Conservation (phyloP, 2,888 invertebrate genomes). For the Xestia rhomboidea region DNA sequence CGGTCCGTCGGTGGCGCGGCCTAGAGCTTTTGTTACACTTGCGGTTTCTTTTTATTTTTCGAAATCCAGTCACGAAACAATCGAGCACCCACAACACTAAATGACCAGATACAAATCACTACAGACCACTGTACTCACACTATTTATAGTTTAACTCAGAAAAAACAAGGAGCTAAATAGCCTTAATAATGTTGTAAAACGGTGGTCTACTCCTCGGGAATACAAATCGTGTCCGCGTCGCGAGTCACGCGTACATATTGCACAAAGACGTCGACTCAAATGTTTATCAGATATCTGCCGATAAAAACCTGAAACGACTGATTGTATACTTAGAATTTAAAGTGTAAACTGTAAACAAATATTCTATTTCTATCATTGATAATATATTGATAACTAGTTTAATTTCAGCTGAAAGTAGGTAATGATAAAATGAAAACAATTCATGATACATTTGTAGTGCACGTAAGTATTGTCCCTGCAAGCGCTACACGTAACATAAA, state of each 20-base stretch:
- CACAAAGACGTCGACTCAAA: conserved; percentile 80
- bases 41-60: conserved; percentile 47
- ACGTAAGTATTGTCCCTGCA: background rate
- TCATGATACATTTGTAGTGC: background rate
- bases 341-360: conserved; percentile 69
- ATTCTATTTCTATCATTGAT: conserved; percentile 51
- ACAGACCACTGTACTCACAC: background rate
- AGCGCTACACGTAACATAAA: background rate
- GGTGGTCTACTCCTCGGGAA: background rate
- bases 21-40: conserved; percentile 61
- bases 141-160: conserved; percentile 6
- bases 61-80: background rate
- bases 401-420: conserved; percentile 38
- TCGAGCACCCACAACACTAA: conserved; percentile 5
- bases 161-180: conserved; percentile 13
- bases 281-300: conserved; percentile 72
- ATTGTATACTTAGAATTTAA: conserved; percentile 80
- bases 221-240: conserved; percentile 20
- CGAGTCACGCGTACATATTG: conserved; percentile 52
- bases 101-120: conserved; percentile 1
- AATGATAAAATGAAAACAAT: conserved; percentile 28
- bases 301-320: conserved; percentile 78
- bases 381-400: conserved; percentile 44
- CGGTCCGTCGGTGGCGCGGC: conserved; percentile 55
- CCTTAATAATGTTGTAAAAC: conserved; percentile 14